Conservation (phyloP, 2,797 vertebrate species). For the Mareca strepera region DNA sequence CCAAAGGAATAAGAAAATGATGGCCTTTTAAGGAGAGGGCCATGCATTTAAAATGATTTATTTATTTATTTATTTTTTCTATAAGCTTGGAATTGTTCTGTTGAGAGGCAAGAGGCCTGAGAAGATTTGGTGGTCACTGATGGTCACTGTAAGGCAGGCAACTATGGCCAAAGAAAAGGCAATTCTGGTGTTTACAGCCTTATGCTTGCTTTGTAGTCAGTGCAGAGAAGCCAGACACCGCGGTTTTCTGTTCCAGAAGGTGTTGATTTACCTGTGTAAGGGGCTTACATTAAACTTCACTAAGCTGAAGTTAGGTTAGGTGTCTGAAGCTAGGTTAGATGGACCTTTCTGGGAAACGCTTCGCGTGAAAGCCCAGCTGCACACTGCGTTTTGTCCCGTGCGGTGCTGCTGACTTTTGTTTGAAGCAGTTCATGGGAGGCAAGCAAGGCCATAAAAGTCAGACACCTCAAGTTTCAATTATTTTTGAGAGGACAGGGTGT, state of each 20-base stretch:
- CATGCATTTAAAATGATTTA: not conserved
- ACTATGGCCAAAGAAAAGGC: not conserved
- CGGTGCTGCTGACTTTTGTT: not conserved
- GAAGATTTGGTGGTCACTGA: not conserved
- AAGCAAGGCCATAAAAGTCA: not conserved
- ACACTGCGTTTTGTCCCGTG: not conserved
- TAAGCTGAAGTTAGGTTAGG: not conserved
- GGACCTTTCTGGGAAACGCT: not conserved
- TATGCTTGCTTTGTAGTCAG: not conserved
- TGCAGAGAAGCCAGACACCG: not conserved
- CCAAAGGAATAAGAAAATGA: not conserved
- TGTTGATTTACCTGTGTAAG: not conserved
- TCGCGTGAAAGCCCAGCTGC: not conserved
- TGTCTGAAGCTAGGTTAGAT: not conserved
- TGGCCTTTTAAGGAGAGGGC: not conserved
- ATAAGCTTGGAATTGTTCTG: not conserved
- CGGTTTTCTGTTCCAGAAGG: not conserved
- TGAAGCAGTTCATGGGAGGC: not conserved
- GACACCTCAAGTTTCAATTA: not conserved
- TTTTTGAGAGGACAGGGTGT: not conserved
- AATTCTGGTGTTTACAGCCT: not conserved
- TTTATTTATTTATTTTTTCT: not conserved
- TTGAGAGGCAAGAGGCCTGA: not conserved
- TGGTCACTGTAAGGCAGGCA: not conserved
- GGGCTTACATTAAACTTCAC: not conserved